phyloP scores from a whole-genome alignment of 2,797 vertebrate species.

The Cuculus canorus region DNA sequence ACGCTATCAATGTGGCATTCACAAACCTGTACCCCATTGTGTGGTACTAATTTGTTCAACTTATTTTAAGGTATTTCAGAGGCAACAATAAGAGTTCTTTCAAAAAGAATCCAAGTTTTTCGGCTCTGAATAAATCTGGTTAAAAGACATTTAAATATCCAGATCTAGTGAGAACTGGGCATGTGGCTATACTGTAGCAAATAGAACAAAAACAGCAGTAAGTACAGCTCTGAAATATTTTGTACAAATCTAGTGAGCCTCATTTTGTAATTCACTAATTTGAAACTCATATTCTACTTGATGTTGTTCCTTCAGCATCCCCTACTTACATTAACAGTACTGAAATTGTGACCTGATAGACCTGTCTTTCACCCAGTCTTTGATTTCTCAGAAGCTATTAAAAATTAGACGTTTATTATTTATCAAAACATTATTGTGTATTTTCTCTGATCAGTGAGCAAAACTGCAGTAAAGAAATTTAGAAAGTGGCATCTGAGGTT shows the following conservation, averaged over 20 bases:
- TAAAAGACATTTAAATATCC: background rate
- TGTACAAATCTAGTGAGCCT: background rate
- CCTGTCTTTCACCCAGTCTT: background rate
- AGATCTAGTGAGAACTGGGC: background rate
- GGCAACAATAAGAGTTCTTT: background rate
- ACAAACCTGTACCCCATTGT: background rate
- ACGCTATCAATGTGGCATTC: fast-evolving
- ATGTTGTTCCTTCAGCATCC: background rate
- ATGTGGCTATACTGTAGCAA: background rate
- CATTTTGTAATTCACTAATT: background rate
- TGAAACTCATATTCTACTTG: background rate
- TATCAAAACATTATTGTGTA: background rate
- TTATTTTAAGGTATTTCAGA: background rate
- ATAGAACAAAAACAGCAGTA: background rate
- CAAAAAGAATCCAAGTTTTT: background rate
- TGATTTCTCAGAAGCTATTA: background rate
- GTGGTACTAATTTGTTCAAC: background rate
- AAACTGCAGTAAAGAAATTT: background rate
- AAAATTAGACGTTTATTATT: constrained; percentile 23
- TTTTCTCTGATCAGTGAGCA: constrained; percentile 12
- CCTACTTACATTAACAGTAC: background rate
- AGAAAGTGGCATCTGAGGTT: background rate
- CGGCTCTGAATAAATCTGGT: background rate
- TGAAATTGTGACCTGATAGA: background rate
- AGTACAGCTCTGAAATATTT: background rate